Evolutionary conservation across 2,797 vertebrate species (phyloP).

Genomic region (Steatocranus sp.): DNA sequence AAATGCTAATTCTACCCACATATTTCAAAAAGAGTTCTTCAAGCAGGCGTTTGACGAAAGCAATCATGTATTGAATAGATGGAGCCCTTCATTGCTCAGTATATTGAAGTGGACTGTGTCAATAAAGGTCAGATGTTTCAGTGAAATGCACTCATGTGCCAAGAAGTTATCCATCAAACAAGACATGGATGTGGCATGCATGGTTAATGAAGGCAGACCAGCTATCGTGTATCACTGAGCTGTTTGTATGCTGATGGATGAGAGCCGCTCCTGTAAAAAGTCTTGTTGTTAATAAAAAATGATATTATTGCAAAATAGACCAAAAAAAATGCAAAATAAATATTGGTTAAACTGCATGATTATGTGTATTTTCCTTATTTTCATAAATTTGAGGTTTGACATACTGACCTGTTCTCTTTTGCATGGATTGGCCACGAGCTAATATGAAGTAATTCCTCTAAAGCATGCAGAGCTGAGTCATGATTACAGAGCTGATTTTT

Average conservation of each 20-base stretch:
- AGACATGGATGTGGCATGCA: constrained; percentile 45
- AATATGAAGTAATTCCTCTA: not conserved
- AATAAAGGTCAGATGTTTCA: constrained; percentile 66
- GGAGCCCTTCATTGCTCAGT: constrained; percentile 41
- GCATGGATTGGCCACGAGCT: not conserved
- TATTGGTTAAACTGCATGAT: not conserved
- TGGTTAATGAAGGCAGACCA: constrained; percentile 37
- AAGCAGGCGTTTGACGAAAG: constrained; percentile 25
- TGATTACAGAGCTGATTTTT: not conserved
- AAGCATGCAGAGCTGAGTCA: not conserved
- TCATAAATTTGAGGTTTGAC: not conserved
- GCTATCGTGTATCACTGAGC: constrained; percentile 3
- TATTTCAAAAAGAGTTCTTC: constrained; percentile 24
- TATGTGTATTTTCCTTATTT: not conserved
- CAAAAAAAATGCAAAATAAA: not conserved
- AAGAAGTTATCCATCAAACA: constrained; percentile 62
- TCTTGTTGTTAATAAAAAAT: not conserved
- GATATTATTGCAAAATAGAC: not conserved
- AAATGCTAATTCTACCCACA: constrained; percentile 8
- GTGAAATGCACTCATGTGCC: constrained; percentile 54
- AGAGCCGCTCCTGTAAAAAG: not conserved
- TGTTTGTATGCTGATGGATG: constrained; percentile 24
- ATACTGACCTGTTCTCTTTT: not conserved
- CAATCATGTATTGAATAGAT: constrained; percentile 55
- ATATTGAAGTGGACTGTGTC: constrained; percentile 56